Evolutionary conservation across 2,113 vertebrate genomes (phyloP).

Genomic region (Cariama cristata): DNA sequence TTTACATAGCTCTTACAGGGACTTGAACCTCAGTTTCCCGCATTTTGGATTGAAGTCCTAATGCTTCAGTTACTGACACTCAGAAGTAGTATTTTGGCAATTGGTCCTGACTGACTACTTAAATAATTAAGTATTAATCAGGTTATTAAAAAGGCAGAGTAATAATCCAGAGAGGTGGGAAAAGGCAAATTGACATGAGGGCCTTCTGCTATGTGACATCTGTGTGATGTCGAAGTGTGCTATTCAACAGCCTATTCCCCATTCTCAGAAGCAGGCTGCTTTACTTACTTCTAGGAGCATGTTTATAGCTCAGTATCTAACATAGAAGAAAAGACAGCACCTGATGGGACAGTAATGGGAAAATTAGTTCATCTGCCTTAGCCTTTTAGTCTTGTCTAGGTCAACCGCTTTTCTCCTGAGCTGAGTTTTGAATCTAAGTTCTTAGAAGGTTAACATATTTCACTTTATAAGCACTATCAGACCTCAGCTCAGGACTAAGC

Average conservation of each 20-base stretch:
- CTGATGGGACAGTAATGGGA: neutral
- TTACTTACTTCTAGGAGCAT: neutral
- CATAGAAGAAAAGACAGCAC: neutral
- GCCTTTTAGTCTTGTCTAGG: neutral
- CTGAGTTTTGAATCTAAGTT: neutral
- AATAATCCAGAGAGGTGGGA: neutral
- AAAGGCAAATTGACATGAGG: neutral
- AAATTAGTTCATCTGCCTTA: neutral
- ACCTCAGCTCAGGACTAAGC: neutral
- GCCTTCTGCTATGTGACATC: neutral
- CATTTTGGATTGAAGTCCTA: neutral
- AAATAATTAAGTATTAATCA: neutral
- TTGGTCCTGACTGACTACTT: neutral
- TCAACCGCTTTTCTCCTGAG: neutral
- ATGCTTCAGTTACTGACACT: neutral
- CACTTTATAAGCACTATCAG: neutral
- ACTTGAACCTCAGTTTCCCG: neutral
- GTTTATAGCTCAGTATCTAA: neutral
- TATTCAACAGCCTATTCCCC: neutral
- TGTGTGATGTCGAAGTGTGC: neutral
- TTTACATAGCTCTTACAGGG: neutral
- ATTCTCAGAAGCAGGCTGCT: neutral
- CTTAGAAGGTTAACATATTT: neutral
- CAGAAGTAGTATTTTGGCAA: neutral
- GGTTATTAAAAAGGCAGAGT: neutral